Conservation (phyloP, 2,113 vertebrate species). For the Nymphicus hollandicus region DNA sequence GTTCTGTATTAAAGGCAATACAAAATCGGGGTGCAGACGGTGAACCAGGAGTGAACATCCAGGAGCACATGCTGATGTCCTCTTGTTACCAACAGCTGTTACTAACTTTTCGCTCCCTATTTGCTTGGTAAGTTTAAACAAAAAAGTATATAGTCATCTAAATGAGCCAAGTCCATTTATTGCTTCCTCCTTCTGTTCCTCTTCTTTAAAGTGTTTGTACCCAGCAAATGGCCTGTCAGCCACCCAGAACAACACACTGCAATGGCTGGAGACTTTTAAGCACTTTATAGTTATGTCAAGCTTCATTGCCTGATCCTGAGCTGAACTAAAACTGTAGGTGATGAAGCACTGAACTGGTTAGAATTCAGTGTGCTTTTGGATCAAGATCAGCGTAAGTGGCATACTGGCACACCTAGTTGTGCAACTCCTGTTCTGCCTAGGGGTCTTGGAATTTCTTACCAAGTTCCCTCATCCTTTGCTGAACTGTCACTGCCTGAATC, state of each 20-base stretch:
- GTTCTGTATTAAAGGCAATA: conserved; percentile 69
- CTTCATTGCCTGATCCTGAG: neutral
- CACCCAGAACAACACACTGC: neutral
- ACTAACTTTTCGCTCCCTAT: conserved; percentile 81
- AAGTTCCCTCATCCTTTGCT: neutral
- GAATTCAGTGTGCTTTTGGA: neutral
- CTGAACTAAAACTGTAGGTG: neutral
- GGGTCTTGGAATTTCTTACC: neutral
- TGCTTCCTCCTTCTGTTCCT: neutral
- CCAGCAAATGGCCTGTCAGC: neutral
- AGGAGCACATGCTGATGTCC: conserved; percentile 84
- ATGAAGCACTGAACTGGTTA: neutral
- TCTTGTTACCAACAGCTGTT: conserved; percentile 86
- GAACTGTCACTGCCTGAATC: neutral
- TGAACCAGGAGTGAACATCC: conserved; percentile 68
- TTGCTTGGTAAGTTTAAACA: conserved; percentile 85
- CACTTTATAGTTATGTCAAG: neutral
- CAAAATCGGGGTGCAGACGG: conserved; percentile 78
- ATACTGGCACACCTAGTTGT: neutral
- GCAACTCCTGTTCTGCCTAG: neutral
- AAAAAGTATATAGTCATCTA: neutral
- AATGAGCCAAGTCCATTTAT: neutral
- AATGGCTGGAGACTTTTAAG: neutral
- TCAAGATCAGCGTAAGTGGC: neutral
- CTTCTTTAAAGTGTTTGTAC: neutral